Percentiles rank a stretch among this genome's conserved stretches.
phyloP scores from a whole-genome alignment of 2,113 vertebrate species.

The Meleagris gallopavo region DNA sequence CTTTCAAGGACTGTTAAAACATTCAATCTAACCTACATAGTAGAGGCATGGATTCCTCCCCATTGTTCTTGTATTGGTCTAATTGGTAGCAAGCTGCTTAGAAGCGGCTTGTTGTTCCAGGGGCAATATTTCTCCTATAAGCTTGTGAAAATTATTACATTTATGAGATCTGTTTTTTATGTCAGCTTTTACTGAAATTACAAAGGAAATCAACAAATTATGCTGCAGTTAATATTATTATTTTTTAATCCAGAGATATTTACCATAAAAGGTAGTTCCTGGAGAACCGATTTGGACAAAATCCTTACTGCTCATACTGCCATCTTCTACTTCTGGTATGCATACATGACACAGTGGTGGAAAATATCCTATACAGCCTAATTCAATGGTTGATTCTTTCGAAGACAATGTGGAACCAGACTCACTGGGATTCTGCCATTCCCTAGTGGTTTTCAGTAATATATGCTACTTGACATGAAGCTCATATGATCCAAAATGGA shows the following conservation, averaged over 20 bases:
- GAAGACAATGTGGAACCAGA: background rate
- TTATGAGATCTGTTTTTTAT: background rate
- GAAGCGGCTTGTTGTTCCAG: background rate
- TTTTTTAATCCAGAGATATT: background rate
- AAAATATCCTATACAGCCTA: background rate
- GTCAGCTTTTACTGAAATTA: background rate
- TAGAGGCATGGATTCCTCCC: background rate
- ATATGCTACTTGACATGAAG: accelerated
- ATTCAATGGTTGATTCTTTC: background rate
- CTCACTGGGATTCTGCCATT: background rate
- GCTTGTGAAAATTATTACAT: background rate
- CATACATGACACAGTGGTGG: background rate
- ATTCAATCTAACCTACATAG: background rate
- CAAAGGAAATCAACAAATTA: too few relatives aligned
- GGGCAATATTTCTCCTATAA: background rate
- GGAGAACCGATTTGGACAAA: background rate
- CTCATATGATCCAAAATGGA: background rate
- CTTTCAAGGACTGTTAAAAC: background rate
- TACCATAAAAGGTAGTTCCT: background rate
- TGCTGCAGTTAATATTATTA: background rate
- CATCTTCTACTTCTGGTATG: background rate
- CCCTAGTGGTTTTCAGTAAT: background rate
- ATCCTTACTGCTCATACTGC: background rate
- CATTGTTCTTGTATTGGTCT: background rate
- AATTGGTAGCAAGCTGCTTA: background rate